phyloP scores from a whole-genome alignment of 2,888 invertebrate species.

The Mechanitis messenoides region DNA sequence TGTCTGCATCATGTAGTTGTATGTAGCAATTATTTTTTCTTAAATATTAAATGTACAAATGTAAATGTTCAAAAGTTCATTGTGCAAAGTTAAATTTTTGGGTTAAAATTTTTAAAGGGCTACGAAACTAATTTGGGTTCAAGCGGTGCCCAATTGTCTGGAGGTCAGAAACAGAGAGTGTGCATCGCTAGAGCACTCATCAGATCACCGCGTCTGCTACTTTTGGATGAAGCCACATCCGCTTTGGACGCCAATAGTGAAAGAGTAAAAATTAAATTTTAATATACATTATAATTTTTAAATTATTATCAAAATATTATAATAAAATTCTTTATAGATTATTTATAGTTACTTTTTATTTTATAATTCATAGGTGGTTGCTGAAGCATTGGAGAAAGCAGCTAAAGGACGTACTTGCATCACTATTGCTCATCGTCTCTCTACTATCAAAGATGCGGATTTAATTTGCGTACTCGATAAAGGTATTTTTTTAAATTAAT shows the following conservation, averaged over 20 bases:
- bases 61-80: background rate
- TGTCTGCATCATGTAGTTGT: too few relatives aligned
- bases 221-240: slow-evolving; percentile 84
- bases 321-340: too few relatives aligned
- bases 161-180: slow-evolving; percentile 85
- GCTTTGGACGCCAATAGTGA: slow-evolving; percentile 83
- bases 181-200: slow-evolving; percentile 84
- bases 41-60: background rate
- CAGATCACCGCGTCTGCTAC: slow-evolving; percentile 78
- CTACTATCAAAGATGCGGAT: slow-evolving; percentile 89
- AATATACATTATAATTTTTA: background rate
- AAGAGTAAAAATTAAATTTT: slow-evolving; percentile 51
- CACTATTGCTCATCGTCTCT: slow-evolving; percentile 90
- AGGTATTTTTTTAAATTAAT: slow-evolving; percentile 57
- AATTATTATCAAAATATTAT: background rate
- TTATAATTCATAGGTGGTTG: slow-evolving; percentile 78
- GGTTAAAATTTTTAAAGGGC: slow-evolving; percentile 57
- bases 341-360: background rate
- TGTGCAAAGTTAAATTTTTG: background rate
- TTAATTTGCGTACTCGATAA: slow-evolving; percentile 89
- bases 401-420: slow-evolving; percentile 88
- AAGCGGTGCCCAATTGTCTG: slow-evolving; percentile 81
- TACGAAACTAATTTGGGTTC: slow-evolving; percentile 84
- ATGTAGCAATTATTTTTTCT: background rate
- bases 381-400: slow-evolving; percentile 89